Conservation (phyloP, 92 coral and sea anemone species). For the Chrysogorgia sp. region DNA sequence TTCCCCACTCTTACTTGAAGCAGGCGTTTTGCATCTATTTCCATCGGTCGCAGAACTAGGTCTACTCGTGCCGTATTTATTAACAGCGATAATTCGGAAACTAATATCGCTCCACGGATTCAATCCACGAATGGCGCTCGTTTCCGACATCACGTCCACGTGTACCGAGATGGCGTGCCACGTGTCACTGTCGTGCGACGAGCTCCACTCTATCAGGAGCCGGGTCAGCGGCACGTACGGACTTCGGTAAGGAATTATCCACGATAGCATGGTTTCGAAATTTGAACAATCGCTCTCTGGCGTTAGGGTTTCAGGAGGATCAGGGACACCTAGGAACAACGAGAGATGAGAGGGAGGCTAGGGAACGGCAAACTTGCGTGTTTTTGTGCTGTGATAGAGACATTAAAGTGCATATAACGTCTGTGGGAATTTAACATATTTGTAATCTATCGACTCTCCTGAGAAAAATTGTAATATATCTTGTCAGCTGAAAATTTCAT, state of each 20-base stretch:
- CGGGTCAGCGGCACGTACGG: slow-evolving; percentile 23
- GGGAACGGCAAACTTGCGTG: background rate
- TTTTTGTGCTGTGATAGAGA: no score
- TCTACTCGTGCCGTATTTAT: slow-evolving; percentile 14
- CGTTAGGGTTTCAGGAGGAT: slow-evolving; percentile 12
- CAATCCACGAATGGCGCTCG: background rate
- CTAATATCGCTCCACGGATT: slow-evolving; percentile 25
- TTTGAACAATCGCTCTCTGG: background rate
- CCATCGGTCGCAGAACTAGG: slow-evolving; percentile 18
- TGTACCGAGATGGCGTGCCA: slow-evolving; percentile 23
- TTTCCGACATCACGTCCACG: slow-evolving; percentile 1
- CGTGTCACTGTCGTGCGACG: slow-evolving; percentile 24
- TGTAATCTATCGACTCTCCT: no score
- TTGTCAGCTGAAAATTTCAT: no score
- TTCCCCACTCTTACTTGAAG: slow-evolving; percentile 3
- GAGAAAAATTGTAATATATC: no score
- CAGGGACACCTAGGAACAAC: slow-evolving; percentile 6
- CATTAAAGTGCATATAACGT: no score
- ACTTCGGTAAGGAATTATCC: slow-evolving; percentile 14
- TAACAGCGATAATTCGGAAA: slow-evolving; percentile 24
- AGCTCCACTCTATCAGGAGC: slow-evolving; percentile 30
- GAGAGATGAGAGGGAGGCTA: background rate
- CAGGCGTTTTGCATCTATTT: slow-evolving; percentile 28
- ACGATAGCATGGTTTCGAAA: slow-evolving; percentile 5
- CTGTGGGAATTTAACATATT: no score